Evolutionary conservation across 1,140 invertebrate species (phyloP).

Genomic region (Belonocnema kinseyi): DNA sequence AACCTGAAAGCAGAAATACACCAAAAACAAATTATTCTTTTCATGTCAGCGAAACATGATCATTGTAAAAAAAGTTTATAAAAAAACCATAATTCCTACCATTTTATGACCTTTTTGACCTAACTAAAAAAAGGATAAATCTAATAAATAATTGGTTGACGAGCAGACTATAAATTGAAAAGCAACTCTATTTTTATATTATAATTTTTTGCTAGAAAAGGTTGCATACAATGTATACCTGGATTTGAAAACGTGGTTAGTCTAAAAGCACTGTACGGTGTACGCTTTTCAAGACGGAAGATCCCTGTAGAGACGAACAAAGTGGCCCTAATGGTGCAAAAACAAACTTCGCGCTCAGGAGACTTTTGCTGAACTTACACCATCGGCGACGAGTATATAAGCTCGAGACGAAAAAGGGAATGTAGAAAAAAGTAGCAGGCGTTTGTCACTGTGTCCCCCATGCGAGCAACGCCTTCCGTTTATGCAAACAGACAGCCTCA

Average conservation of each 20-base stretch:
- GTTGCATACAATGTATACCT: background rate
- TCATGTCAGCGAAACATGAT: background rate
- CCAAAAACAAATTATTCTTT: background rate
- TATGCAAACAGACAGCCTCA: constrained; percentile 69
- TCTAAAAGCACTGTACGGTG: constrained; percentile 9
- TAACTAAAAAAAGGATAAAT: too few species aligned
- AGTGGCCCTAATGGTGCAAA: constrained; percentile 68
- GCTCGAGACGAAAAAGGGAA: constrained; percentile 25
- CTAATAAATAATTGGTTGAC: too few species aligned
- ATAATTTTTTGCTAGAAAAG: background rate
- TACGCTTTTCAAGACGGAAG: constrained; percentile 47
- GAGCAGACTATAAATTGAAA: background rate
- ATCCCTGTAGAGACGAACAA: constrained; percentile 59
- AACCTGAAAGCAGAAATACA: background rate
- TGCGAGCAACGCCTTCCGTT: constrained; percentile 69
- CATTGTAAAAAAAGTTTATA: too few species aligned
- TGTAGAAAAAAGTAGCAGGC: constrained; percentile 59
- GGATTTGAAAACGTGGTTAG: background rate
- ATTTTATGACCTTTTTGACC: too few species aligned
- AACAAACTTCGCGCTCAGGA: constrained; percentile 56
- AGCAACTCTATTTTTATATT: background rate
- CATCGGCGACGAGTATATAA: constrained; percentile 21
- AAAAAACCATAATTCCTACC: too few species aligned
- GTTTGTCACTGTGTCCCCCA: constrained; percentile 67
- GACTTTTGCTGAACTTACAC: constrained; percentile 10